Evolutionary conservation across 2,113 vertebrate species (phyloP), one percentile per base, ranked within the genome.

Genomic region (Xenopus laevis): DNA sequence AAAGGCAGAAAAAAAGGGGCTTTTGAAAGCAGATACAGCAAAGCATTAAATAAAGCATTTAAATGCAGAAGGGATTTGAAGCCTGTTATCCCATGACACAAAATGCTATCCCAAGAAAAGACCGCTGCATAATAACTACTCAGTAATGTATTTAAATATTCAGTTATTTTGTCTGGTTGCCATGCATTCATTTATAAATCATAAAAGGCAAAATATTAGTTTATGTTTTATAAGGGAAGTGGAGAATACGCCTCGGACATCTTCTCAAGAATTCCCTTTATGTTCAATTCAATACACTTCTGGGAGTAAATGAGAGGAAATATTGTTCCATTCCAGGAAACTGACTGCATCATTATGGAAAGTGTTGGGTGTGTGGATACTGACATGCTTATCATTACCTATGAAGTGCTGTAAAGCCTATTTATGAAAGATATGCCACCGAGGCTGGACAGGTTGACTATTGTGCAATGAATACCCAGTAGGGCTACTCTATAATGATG

Each of bases 141-240:
- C 53, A 4, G 53, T 7, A 53, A 44, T 55, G 45, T 75, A 46
- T 62, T 75, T 63, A 62, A 27, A n/a, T 66, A 75, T 75, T 75
- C 45, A 53, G 60, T 69, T 75, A 75, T 69, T 63, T 69, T 63
- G 65, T 69, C 50, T 45, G 45, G 18, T 53, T 59, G 33, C 59
- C 59, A 30, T 20, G 46, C 61, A 27, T 20, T 68, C 16, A 18
- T 55, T 16, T n/a, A 18, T 55, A 55, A 55, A 16, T 55, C 53
- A 12, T 50, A 1, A 10, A 16, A 4, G 10, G 47, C 12, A 50
- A 50, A 50, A 50, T 50, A 50, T 50, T 50, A 50, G 47, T 12
- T 12, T 12, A 16, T 13, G 47, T 13, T 50, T 50, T 5, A 50
- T 12, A 50, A 50, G 10, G 47, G 33, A 9, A 40, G 33, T 40